A percentile compares a stretch with the other conserved stretches of the same genome.
Conservation (phyloP, 2,888 invertebrate species). For the Hofmannophila pseudospretella region DNA sequence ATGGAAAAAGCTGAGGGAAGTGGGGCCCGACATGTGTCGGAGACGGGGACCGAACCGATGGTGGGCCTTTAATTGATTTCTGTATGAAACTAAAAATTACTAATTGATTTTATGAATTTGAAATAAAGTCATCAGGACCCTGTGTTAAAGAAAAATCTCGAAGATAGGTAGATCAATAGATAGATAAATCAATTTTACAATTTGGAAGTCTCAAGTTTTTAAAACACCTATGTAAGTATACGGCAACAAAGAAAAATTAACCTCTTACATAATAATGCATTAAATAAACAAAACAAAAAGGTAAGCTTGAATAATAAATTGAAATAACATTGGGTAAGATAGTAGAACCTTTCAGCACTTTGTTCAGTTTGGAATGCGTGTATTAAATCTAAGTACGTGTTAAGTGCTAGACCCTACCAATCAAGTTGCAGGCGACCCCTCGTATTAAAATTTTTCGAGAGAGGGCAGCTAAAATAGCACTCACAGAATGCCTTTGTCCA, state of each 20-base stretch:
- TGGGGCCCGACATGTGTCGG: slow-evolving; percentile 79
- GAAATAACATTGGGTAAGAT: no score
- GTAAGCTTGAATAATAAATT: no score
- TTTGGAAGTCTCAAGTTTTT: no score
- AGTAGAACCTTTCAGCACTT: not conserved
- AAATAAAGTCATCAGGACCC: not conserved
- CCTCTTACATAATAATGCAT: no score
- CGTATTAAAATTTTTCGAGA: slow-evolving; percentile 53
- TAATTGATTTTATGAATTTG: slow-evolving; percentile 20
- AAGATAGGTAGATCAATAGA: no score
- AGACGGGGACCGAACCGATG: slow-evolving; percentile 78
- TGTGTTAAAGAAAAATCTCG: no score
- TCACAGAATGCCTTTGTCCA: slow-evolving; percentile 71
- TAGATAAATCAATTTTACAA: no score
- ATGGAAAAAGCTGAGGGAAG: slow-evolving; percentile 78
- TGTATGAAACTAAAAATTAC: slow-evolving; percentile 47
- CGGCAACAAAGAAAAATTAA: no score
- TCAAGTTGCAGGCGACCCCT: slow-evolving; percentile 37
- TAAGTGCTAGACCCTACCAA: slow-evolving; percentile 32
- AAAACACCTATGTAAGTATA: no score
- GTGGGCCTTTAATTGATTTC: slow-evolving; percentile 71
- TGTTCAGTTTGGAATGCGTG: slow-evolving; percentile 5
- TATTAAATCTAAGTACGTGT: slow-evolving; percentile 26
- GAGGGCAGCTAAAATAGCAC: slow-evolving; percentile 59
- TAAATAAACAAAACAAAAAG: no score